phyloP scores from a whole-genome alignment of 2,888 invertebrate species.

The Microplitis manilae region DNA sequence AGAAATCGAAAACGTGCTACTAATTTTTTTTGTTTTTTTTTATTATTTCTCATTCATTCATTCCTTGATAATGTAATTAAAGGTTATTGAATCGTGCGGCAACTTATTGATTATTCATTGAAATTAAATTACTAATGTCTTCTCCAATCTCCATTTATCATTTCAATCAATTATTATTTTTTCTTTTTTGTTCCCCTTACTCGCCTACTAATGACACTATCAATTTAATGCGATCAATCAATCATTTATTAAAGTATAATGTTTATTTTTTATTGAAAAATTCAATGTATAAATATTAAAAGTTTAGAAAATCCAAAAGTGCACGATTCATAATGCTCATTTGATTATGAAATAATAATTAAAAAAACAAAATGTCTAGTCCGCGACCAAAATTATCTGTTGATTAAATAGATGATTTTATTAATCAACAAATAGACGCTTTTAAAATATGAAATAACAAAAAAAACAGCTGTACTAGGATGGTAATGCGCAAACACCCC shows the following conservation, averaged over 20 bases:
- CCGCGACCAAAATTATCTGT: too few species aligned
- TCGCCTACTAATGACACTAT: conserved; percentile 2
- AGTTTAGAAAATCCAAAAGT: neutral
- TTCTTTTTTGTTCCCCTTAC: neutral
- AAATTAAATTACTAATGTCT: neutral
- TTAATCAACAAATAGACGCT: too few species aligned
- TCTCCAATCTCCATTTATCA: conserved; percentile 8
- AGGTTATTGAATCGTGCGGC: conserved; percentile 25
- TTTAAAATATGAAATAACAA: too few species aligned
- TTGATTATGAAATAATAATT: too few species aligned
- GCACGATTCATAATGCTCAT: too few species aligned
- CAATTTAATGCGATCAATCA: conserved; percentile 1
- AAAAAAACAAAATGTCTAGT: too few species aligned
- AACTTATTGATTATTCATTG: conserved; percentile 14
- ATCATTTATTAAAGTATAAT: neutral
- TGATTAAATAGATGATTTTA: too few species aligned
- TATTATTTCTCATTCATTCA: conserved; percentile 16
- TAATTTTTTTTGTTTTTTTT: neutral
- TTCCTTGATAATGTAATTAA: conserved; percentile 12
- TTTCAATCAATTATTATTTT: neutral
- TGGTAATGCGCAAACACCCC: too few species aligned
- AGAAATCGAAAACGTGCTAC: neutral
- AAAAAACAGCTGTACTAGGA: too few species aligned
- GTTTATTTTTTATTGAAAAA: neutral
- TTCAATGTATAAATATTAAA: neutral